Conservation (phyloP, 2,797 vertebrate genomes). For the Tenualosa thibaudeaui region DNA sequence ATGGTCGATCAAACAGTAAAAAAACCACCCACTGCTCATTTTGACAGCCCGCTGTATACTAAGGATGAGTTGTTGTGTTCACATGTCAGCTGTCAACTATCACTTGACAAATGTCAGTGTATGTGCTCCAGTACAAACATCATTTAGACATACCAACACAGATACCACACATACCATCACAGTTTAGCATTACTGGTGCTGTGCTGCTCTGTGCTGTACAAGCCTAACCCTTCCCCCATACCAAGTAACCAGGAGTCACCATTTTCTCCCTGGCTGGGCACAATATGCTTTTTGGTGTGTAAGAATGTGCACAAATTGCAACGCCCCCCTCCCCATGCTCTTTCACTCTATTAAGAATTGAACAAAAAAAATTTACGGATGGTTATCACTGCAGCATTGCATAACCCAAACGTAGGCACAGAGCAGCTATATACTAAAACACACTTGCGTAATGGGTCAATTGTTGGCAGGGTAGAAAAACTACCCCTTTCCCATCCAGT, state of each 20-base stretch:
- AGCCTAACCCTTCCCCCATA: constrained; percentile 8
- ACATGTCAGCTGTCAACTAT: neutral
- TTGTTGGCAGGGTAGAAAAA: constrained; percentile 23
- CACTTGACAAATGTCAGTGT: neutral
- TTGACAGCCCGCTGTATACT: neutral
- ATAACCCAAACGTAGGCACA: constrained; percentile 25
- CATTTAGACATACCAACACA: neutral
- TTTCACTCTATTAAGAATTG: constrained; percentile 1
- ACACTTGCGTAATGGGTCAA: constrained; percentile 17
- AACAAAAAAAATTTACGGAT: constrained; percentile 26
- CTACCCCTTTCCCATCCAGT: neutral
- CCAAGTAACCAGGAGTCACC: constrained; percentile 32
- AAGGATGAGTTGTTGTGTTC: neutral
- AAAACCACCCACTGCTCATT: neutral
- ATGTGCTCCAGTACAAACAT: neutral
- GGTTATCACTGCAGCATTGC: constrained; percentile 27
- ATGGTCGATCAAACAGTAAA: neutral
- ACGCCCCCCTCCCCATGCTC: neutral
- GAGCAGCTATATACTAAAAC: constrained; percentile 28
- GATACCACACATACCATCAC: neutral
- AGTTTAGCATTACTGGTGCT: neutral
- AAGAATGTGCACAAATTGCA: neutral
- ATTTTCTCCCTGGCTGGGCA: constrained; percentile 39
- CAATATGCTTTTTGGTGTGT: constrained; percentile 20
- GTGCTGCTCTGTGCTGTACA: neutral